These are phyloP conservation scores for Otolemur crassicaudatus DNA, from an alignment of 2,797 vertebrate species.

Conservation along the genomic window DNA sequence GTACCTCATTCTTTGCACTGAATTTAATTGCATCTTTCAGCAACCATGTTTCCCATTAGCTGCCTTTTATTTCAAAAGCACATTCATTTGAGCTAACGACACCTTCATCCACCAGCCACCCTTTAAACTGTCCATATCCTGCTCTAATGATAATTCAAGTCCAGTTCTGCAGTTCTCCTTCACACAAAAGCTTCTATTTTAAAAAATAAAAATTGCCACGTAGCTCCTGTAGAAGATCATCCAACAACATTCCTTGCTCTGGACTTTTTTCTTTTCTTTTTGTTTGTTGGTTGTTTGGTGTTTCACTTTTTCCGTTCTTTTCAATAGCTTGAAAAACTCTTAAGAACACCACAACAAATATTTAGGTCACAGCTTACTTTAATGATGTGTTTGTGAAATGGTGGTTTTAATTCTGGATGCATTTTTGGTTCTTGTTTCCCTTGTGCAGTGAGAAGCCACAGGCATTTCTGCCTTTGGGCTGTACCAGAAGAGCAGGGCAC, in stretches of 20 bases:
- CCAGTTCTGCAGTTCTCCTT: background rate
- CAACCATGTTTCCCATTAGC: rapidly evolving
- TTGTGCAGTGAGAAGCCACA: slow-evolving; percentile 42
- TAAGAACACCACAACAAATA: slow-evolving; percentile 64
- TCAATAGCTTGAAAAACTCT: slow-evolving; percentile 40
- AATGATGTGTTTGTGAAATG: slow-evolving; percentile 71
- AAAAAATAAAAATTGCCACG: background rate
- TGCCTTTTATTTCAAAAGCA: background rate
- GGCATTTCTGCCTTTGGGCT: background rate
- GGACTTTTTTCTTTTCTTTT: background rate
- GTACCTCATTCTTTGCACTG: background rate
- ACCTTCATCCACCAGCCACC: background rate
- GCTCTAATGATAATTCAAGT: background rate
- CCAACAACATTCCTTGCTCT: background rate
- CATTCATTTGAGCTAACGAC: background rate
- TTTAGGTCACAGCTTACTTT: slow-evolving; percentile 80
- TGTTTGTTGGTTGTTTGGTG: background rate
- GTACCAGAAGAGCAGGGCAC: too few species aligned
- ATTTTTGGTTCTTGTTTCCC: slow-evolving; percentile 50
- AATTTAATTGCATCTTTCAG: background rate
- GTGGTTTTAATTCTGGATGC: slow-evolving; percentile 55
- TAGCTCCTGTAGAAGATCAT: background rate
- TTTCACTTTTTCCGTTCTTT: slow-evolving; percentile 76
- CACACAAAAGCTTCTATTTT: background rate
- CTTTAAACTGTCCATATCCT: background rate